Evolutionary conservation across 1,140 invertebrate genomes (phyloP).

Genomic region (Drosophila sturtevanti): DNA sequence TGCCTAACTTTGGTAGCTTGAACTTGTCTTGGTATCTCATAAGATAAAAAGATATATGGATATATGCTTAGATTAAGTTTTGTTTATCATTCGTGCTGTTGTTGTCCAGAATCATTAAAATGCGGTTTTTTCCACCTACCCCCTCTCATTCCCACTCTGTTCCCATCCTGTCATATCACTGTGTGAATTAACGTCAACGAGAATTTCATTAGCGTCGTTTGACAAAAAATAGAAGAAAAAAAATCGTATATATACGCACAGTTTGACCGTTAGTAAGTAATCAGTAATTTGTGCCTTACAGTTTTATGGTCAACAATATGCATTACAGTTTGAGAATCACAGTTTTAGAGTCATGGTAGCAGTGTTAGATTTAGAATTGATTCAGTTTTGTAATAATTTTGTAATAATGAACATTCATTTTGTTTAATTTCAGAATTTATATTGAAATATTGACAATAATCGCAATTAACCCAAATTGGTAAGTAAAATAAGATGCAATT

Average conservation of each 20-base stretch:
- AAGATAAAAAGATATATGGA: slow-evolving; percentile 35
- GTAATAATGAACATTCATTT: background rate
- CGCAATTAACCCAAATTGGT: slow-evolving; percentile 40
- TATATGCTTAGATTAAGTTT: slow-evolving; percentile 20
- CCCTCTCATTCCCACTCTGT: no score
- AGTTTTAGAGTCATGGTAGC: no score
- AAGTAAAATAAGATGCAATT: slow-evolving; percentile 13
- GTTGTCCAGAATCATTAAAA: background rate
- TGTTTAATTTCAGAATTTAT: slow-evolving; percentile 37
- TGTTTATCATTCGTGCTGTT: slow-evolving; percentile 32
- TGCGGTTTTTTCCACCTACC: slow-evolving; percentile 19
- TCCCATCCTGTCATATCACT: background rate
- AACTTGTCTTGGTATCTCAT: slow-evolving; percentile 15
- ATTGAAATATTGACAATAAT: slow-evolving; percentile 55
- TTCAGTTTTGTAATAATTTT: background rate
- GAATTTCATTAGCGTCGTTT: slow-evolving; percentile 20
- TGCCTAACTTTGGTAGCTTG: slow-evolving; percentile 67
- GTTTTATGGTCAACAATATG: background rate
- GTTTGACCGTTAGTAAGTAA: background rate
- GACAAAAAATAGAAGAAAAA: background rate
- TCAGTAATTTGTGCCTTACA: background rate
- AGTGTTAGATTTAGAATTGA: no score
- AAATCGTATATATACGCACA: background rate
- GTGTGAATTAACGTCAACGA: slow-evolving; percentile 16
- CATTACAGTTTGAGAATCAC: background rate